Base-by-base conservation (phyloP, 64 coral and sea anemone genomes). In the Orbicella faveolata region DNA sequence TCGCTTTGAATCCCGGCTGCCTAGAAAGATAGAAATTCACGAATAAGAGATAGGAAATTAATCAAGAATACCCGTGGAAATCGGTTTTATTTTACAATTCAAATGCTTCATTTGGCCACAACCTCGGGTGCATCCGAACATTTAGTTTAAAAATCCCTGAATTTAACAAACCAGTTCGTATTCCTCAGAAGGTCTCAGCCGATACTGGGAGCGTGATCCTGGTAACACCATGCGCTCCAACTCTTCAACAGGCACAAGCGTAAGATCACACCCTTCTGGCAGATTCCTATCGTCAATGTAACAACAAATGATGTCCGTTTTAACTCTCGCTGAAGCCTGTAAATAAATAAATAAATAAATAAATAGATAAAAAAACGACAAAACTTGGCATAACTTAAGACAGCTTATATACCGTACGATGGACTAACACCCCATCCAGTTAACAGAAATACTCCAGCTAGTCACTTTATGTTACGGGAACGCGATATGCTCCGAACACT, bases 281-380 rank as follows among this genome's bases (percentile, higher is more conserved):
- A 70, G 67, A 70, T 70, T 70, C 21, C 21, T 70, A 23, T 70
- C 67, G 67, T 70, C 67, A 70, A 70, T 33, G 67, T 70, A 70
- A 70, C 67, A 70, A 12, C 67, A 70, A 1, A 70, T 70, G 2
- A 6, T 70, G 67, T 70, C 67, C 4, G 67, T 4, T 70, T 70
- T 70, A 26, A 70, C 0, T 26, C 67, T 70, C 23, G 67, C 67
- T 70, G 67, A 70, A 26, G 67, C 67, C 67, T 70, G 2, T 48
- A 6, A 48, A 26, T 25, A n/a, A 23, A 70, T 70, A 9, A 69
- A 69, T 30, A 30, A 30, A 30, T 30, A 30, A 30, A 30, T 30
- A 30, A 30, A 30, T 30, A 30, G 30, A 30, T 30, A 70, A 6
- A 70, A 11, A 26, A 33, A 26, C 18, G 64, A 33, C 21, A 70